Evolutionary conservation across 2,797 vertebrate genomes (phyloP).

Genomic region (Hapalemur alaotrensis): DNA sequence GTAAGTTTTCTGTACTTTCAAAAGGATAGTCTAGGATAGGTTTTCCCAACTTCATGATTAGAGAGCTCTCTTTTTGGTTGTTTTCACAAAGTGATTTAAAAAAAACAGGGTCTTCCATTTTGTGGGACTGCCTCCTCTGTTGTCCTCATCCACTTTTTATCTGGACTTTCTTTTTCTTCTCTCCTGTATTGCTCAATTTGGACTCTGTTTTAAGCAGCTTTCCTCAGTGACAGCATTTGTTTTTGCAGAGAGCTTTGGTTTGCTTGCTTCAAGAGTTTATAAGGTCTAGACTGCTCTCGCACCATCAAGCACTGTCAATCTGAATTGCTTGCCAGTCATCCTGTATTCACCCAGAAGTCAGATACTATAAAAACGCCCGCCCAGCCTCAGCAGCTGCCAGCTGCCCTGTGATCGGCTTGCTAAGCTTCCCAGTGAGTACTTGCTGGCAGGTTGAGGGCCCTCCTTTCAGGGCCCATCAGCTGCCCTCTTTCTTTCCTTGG

Average conservation of each 20-base stretch:
- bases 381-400: fast-evolving
- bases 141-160: not conserved
- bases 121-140: not conserved
- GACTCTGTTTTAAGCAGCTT: not conserved
- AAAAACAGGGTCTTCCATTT: not conserved
- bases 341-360: not conserved
- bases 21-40: not conserved
- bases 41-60: not conserved
- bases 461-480: not conserved
- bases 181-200: not conserved
- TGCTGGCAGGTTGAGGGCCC: not conserved
- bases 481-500: not conserved
- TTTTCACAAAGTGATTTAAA: not conserved
- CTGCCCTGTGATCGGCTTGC: not conserved
- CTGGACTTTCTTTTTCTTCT: not conserved
- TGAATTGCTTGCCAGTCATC: not conserved
- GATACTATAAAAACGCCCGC: not conserved
- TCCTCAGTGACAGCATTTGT: not conserved
- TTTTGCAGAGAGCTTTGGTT: not conserved
- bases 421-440: not conserved
- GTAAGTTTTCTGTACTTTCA: not conserved
- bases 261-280: not conserved
- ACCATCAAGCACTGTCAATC: not conserved
- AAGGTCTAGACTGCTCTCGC: not conserved
- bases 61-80: not conserved